phyloP scores from a whole-genome alignment of 2,797 vertebrate species.

The Crenuchus spilurus region DNA sequence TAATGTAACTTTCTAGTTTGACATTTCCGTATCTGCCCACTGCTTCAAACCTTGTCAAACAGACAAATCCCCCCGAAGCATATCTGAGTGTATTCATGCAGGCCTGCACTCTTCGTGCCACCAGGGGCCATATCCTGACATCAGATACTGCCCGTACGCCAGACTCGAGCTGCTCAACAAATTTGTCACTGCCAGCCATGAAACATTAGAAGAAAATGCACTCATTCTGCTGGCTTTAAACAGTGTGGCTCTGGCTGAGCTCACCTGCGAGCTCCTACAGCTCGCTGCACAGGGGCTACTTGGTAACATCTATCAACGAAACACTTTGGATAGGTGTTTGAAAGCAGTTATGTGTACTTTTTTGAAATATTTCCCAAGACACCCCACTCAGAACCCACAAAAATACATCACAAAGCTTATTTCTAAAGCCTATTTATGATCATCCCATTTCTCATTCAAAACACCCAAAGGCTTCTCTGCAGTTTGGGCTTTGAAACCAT shows the following conservation, averaged over 20 bases:
- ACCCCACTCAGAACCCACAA: conserved; percentile 31
- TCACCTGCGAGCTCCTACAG: conserved; percentile 31
- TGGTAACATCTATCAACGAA: conserved; percentile 49
- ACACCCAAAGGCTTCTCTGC: conserved; percentile 18
- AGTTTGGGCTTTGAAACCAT: conserved; percentile 31
- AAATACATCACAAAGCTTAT: conserved; percentile 46
- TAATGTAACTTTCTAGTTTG: conserved; percentile 25
- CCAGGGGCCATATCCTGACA: conserved; percentile 35
- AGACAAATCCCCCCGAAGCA: conserved; percentile 42
- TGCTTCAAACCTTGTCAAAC: conserved; percentile 24
- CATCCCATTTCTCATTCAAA: conserved; percentile 40
- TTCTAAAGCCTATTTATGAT: conserved; percentile 41
- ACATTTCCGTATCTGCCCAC: conserved; percentile 7
- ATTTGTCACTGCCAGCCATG: conserved; percentile 48
- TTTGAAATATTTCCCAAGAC: conserved; percentile 48
- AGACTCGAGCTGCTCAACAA: conserved; percentile 30
- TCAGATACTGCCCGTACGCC: conserved; percentile 25
- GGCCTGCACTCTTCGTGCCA: conserved; percentile 32
- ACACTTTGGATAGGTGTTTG: conserved; percentile 35
- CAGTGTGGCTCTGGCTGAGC: not conserved
- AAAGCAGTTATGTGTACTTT: conserved; percentile 36
- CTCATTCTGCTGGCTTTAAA: conserved; percentile 13
- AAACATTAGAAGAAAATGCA: conserved; percentile 36
- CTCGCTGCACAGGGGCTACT: conserved; percentile 31
- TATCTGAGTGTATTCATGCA: conserved; percentile 34